Evolutionary conservation across 2,888 invertebrate genomes (phyloP).

Genomic region (Tuta absoluta): DNA sequence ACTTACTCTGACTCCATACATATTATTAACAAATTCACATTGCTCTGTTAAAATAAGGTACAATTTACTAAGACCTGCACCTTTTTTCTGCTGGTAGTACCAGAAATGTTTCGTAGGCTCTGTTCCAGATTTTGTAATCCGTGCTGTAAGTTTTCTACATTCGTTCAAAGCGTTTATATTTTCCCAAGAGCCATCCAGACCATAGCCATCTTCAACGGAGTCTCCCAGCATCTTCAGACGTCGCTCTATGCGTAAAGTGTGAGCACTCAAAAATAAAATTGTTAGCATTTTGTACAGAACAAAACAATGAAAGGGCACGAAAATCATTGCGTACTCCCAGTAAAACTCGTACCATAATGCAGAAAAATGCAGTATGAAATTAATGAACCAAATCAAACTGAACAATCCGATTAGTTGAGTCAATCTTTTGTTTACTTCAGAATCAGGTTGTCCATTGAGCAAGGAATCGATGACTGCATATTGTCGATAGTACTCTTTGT

Average conservation of each 20-base stretch:
- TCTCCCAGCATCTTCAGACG: slow-evolving; percentile 55
- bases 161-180: not conserved
- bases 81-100: not conserved
- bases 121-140: not conserved
- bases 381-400: slow-evolving; percentile 33
- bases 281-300: slow-evolving; percentile 63
- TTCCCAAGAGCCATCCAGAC: slow-evolving; percentile 6
- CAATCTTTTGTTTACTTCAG: slow-evolving; percentile 45
- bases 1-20: slow-evolving; percentile 12
- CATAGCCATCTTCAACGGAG: slow-evolving; percentile 47
- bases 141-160: not conserved
- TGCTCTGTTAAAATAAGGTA: slow-evolving; percentile 10
- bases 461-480: slow-evolving; percentile 56
- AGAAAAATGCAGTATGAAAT: not conserved
- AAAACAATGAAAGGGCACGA: slow-evolving; percentile 43
- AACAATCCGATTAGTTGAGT: slow-evolving; percentile 45
- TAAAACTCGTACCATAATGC: slow-evolving; percentile 4
- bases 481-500: slow-evolving; percentile 54
- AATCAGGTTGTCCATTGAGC: slow-evolving; percentile 46
- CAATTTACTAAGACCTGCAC: slow-evolving; percentile 8
- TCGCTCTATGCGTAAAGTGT: slow-evolving; percentile 56
- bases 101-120: not conserved
- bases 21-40: slow-evolving; percentile 7
- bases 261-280: slow-evolving; percentile 57
- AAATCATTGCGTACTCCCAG: not conserved